Evolutionary conservation across 1,140 invertebrate genomes (phyloP).

Genomic region (Tetragnatha versicolor): DNA sequence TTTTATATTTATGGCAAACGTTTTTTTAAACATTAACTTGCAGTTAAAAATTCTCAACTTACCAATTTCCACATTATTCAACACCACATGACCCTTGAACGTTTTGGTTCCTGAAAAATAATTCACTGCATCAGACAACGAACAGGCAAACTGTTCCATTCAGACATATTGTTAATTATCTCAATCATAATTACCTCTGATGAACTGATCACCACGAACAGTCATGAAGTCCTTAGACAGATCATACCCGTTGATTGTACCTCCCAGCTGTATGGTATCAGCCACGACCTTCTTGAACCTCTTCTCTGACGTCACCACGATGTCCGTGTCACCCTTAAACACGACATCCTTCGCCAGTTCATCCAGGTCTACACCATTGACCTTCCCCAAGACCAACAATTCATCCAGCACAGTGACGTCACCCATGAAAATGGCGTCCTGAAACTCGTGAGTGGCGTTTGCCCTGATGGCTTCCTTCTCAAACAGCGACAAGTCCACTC

Average conservation of each 20-base stretch:
- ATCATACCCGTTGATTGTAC: slow-evolving; percentile 33
- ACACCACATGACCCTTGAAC: slow-evolving; percentile 11
- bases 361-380: slow-evolving; percentile 34
- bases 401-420: slow-evolving; percentile 10
- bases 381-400: background rate
- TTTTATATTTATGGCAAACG: no score
- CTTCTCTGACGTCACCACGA: slow-evolving; percentile 19
- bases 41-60: no score
- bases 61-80: no score
- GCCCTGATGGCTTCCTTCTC: slow-evolving; percentile 17
- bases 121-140: background rate
- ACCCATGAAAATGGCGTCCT: slow-evolving; percentile 22
- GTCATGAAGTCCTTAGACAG: slow-evolving; percentile 28
- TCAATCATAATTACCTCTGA: slow-evolving; percentile 4
- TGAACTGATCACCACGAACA: slow-evolving; percentile 19
- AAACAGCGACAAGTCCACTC: slow-evolving; percentile 19
- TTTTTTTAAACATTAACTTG: no score
- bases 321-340: slow-evolving; percentile 2
- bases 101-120: slow-evolving; percentile 1
- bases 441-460: slow-evolving; percentile 11
- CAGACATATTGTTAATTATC: background rate
- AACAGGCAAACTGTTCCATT: background rate
- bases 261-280: background rate
- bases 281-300: slow-evolving; percentile 21
- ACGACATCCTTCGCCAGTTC: slow-evolving; percentile 21